phyloP scores from a whole-genome alignment of 2,888 invertebrate species.

The Zaprionus bogoriensis region DNA sequence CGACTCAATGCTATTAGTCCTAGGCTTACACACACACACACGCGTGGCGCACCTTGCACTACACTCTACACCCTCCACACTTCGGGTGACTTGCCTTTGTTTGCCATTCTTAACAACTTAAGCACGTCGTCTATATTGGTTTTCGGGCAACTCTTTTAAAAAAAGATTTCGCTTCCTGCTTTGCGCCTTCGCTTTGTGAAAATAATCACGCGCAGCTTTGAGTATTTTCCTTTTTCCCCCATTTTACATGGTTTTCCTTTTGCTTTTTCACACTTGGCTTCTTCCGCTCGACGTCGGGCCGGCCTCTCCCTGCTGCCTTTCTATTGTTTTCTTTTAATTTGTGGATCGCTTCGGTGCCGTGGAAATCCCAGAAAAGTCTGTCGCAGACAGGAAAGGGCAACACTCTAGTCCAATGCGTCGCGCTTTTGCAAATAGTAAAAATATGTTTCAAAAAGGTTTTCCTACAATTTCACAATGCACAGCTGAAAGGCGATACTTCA shows the following conservation, averaged over 20 bases:
- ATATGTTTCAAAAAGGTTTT: too few species aligned
- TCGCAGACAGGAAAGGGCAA: not conserved
- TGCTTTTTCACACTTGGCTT: conserved; percentile 73
- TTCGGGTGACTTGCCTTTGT: conserved; percentile 50
- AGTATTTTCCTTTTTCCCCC: conserved; percentile 35
- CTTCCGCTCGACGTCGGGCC: conserved; percentile 56
- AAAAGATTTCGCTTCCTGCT: conserved; percentile 64
- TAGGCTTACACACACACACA: conserved; percentile 34
- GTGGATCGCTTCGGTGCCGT: conserved; percentile 31
- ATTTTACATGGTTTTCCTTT: conserved; percentile 55
- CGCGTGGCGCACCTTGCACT: conserved; percentile 30
- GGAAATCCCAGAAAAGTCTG: conserved; percentile 26
- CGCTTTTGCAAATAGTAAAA: too few species aligned
- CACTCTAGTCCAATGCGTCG: too few species aligned
- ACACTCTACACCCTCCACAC: conserved; percentile 2
- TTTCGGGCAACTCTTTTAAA: conserved; percentile 61
- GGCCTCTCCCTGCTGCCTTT: too few species aligned
- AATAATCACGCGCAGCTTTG: conserved; percentile 74
- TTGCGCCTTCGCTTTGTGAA: conserved; percentile 63
- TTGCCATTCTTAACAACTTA: conserved; percentile 76
- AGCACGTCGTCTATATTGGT: conserved; percentile 76
- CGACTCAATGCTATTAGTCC: conserved; percentile 75
- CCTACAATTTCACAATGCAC: too few species aligned
- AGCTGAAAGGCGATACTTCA: too few species aligned
- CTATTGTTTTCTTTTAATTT: conserved; percentile 77